These are phyloP conservation scores for Coendou prehensilis DNA, from an alignment of 2,797 vertebrate genomes.

Conservation along the genomic window DNA sequence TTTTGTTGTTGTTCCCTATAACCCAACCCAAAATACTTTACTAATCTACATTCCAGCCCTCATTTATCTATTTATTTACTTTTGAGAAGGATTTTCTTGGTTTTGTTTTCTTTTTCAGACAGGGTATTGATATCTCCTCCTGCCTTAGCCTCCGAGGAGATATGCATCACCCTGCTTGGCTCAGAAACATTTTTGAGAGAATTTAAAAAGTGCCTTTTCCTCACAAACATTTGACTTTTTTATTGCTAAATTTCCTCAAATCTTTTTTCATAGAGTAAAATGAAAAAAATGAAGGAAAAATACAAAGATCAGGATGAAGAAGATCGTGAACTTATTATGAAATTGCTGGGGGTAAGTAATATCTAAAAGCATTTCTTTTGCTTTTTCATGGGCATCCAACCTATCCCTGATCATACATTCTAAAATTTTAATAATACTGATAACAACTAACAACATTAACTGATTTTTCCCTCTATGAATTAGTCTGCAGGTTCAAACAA, in stretches of 20 bases:
- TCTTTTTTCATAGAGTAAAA: slow-evolving; percentile 93
- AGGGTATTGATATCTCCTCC: neutral
- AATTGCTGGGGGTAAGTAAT: slow-evolving; percentile 95
- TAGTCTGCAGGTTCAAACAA: slow-evolving; percentile 95
- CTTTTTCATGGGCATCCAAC: neutral
- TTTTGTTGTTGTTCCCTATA: neutral
- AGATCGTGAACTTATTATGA: slow-evolving; percentile 98
- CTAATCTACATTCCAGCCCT: neutral
- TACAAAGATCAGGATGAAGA: slow-evolving; percentile 99
- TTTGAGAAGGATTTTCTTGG: neutral
- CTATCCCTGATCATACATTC: neutral
- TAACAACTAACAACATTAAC: neutral
- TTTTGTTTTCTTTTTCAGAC: neutral
- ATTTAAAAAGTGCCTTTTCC: slow-evolving; percentile 25
- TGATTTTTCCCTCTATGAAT: slow-evolving; percentile 34
- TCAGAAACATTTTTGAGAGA: neutral
- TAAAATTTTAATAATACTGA: slow-evolving; percentile 30
- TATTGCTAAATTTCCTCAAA: slow-evolving; percentile 52
- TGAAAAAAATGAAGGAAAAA: slow-evolving; percentile 99
- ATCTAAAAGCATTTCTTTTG: neutral
- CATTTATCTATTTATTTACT: neutral
- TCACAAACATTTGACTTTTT: slow-evolving; percentile 30
- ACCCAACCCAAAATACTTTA: neutral
- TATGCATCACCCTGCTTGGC: neutral
- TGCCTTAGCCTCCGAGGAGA: neutral